phyloP scores from a whole-genome alignment of 2,113 vertebrate genomes.

The Cynopterus brachyotis region DNA sequence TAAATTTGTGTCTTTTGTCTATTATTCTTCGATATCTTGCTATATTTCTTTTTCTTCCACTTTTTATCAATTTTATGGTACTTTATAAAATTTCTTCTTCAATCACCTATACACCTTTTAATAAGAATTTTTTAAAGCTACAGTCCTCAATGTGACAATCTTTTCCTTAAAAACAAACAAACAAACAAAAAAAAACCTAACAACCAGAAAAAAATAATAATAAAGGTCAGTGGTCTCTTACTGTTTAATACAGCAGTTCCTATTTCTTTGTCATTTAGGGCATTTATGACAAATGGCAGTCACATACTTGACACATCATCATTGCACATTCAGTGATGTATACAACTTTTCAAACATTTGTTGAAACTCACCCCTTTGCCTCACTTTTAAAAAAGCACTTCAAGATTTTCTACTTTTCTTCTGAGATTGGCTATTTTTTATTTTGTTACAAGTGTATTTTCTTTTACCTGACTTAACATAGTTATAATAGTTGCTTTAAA shows the following conservation, averaged over 20 bases:
- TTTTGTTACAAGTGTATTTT: neutral
- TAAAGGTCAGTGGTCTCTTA: neutral
- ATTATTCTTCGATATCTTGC: neutral
- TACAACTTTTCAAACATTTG: neutral
- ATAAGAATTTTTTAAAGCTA: neutral
- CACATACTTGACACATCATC: neutral
- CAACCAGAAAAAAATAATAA: neutral
- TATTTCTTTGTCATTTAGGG: neutral
- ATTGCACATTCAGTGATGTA: neutral
- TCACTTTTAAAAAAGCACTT: neutral
- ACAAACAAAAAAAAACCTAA: neutral
- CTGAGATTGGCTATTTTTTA: neutral
- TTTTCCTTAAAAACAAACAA: neutral
- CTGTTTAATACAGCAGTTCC: neutral
- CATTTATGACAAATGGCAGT: neutral
- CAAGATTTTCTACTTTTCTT: neutral
- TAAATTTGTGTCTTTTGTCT: neutral
- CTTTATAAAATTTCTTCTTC: conserved; percentile 6
- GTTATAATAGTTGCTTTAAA: neutral
- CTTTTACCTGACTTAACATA: neutral
- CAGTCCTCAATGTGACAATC: neutral
- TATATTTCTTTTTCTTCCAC: neutral
- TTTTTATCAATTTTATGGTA: neutral
- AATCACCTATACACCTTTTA: neutral
- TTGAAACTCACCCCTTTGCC: neutral